Evolutionary conservation across 2,113 vertebrate genomes (phyloP).

Genomic region (Xiphophorus maculatus): DNA sequence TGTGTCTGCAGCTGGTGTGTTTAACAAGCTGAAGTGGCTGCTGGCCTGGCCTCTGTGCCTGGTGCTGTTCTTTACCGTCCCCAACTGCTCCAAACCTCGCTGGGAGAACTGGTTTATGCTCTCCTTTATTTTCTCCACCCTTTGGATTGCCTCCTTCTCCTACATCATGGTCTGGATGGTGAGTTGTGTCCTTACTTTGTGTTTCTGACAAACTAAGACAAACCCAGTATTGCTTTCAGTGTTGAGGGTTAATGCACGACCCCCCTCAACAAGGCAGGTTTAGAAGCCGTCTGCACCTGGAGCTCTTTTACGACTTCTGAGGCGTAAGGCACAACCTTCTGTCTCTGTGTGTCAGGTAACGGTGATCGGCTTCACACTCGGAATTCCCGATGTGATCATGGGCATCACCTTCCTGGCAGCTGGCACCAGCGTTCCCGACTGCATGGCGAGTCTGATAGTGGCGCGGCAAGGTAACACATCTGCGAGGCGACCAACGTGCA

Average conservation of each 20-base stretch:
- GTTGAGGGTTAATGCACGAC: too few relatives aligned
- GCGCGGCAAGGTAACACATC: conserved; percentile 87
- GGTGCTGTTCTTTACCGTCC: conserved; percentile 91
- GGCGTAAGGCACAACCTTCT: not conserved
- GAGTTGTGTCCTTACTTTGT: conserved; percentile 48
- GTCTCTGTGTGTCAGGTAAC: conserved; percentile 83
- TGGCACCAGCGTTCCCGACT: conserved; percentile 94
- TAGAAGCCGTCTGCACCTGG: too few relatives aligned
- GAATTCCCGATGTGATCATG: conserved; percentile 97
- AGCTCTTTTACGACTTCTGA: not conserved
- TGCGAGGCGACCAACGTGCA: too few relatives aligned
- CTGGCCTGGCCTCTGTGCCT: conserved; percentile 90
- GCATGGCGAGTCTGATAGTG: conserved; percentile 96
- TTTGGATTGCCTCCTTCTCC: conserved; percentile 94
- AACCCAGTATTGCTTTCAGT: too few relatives aligned
- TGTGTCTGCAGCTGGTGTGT: conserved; percentile 79
- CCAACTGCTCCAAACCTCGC: conserved; percentile 89
- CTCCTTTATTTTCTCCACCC: conserved; percentile 88
- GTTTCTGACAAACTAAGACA: too few relatives aligned
- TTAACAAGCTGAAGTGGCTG: conserved; percentile 87
- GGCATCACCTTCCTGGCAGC: conserved; percentile 95
- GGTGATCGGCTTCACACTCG: conserved; percentile 92
- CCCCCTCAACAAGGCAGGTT: too few relatives aligned
- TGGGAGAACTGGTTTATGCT: conserved; percentile 95
- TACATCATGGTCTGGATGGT: conserved; percentile 99